Percentiles rank a stretch among this genome's conserved stretches.
Evolutionary conservation across 2,797 vertebrate species (phyloP).

Genomic region (Pygocentrus nattereri): DNA sequence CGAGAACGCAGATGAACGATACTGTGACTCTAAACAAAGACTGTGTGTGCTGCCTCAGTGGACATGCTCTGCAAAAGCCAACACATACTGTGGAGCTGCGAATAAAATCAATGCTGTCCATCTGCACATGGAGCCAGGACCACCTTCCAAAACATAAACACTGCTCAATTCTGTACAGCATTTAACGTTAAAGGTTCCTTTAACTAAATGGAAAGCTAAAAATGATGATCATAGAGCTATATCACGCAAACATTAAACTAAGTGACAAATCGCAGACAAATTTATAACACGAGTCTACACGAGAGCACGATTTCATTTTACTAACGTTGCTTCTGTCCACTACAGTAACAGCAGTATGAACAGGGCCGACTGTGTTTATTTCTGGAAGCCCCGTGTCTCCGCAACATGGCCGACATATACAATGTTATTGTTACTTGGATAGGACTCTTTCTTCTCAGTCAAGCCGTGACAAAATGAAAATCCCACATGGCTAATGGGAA

Average conservation of each 20-base stretch:
- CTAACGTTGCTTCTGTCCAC: constrained; percentile 24
- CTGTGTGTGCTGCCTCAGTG: background rate
- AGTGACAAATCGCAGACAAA: background rate
- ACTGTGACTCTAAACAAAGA: constrained; percentile 51
- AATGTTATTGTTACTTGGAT: constrained; percentile 83
- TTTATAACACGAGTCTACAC: background rate
- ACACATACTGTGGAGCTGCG: background rate
- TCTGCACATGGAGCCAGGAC: background rate
- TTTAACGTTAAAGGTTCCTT: background rate
- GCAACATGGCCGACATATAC: constrained; percentile 87
- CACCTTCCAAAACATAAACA: constrained; percentile 41
- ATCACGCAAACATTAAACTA: background rate
- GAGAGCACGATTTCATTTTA: constrained; percentile 28
- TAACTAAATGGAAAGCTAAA: background rate
- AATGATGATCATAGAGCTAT: background rate
- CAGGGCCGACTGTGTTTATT: constrained; percentile 78
- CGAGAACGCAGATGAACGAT: constrained; percentile 63
- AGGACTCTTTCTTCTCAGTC: constrained; percentile 46
- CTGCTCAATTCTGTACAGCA: background rate
- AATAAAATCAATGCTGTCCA: background rate
- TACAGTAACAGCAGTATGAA: constrained; percentile 38
- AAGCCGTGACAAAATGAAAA: background rate
- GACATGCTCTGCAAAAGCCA: background rate
- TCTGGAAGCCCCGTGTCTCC: constrained; percentile 77
- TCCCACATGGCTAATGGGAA: background rate